Base-by-base conservation (phyloP, 1,140 invertebrate species). In the Bombus terrestris region DNA sequence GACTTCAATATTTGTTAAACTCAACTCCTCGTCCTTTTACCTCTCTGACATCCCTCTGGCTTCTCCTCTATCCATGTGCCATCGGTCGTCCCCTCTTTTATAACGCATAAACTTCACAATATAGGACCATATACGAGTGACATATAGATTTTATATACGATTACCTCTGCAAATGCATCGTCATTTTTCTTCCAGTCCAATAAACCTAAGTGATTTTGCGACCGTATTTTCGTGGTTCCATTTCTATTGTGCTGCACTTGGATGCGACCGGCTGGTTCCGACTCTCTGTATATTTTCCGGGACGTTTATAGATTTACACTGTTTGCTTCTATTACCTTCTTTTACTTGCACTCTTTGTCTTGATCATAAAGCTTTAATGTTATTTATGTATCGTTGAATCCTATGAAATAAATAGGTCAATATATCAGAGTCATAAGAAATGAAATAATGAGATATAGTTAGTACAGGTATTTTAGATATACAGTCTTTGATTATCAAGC, bases 1-100 rank as follows among this genome's bases (percentile, higher is more conserved):
- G 90, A 92, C 92, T 93, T 93, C 92, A 92, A 92, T 92, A 93
- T 93, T 93, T 93, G 90, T 92, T 91, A 92, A 92, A 92, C 91
- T 92, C 85, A 76, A 75, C 83, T 74, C 66, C 72, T 75, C 85
- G 75, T 74, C 74, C 78, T 77, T 76, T 80, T 47, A 43, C 85
- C 83, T 81, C 43, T 80, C 84, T 74, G 81, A 83, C 76, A 43
- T 83, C 66, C 81, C 77, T 83, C 83, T 53, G 43, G 81, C 77
- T 81, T 88, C 73, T 74, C 88, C 80, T 89, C 84, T 69, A 89
- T 80, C 77, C 75, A 66, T 43, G 82, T 75, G 80, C 83, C 86
- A 85, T 74, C 79, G 68, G 78, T 72, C 88, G 79, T 88, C 86
- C 88, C 47, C 88, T 83, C 87, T 91, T 93, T 93, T 92, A 93